Base-by-base conservation (phyloP, 2,797 vertebrate genomes). In the Monodelphis domestica region DNA sequence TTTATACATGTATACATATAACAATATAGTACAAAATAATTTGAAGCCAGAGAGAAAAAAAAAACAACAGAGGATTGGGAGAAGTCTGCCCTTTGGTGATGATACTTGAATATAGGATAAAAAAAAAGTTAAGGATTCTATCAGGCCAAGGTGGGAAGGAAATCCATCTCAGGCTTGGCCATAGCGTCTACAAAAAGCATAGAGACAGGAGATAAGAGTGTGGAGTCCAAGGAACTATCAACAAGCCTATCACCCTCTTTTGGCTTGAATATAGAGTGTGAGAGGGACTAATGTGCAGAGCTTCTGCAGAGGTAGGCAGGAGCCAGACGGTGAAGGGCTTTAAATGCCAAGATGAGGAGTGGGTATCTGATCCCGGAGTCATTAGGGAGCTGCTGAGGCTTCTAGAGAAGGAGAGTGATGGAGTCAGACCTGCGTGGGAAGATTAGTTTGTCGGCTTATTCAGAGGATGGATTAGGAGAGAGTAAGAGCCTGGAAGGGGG, bases 281-380 rank as follows among this genome's bases (percentile, higher is more conserved):
- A 84, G 26, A 84, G 38, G 70, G 38, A 84, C 38, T 50, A 84
- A 84, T 84, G 70, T 45, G 70, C 45, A 84, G 26, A 45, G 38
- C 70, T 84, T 84, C 70, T 26, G 70, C 70, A 84, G 70, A 84
- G 70, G 70, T 84, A 50, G 38, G 70, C 38, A 84, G 38, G 9
- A 84, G 70, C 21, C 38, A 84, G 70, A 84, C 70, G 70, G 38
- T 50, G 70, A 50, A 84, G 38, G 70, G 70, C 38, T 84, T 84
- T 84, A 84, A 84, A 84, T 84, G 70, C 70, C 70, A 84, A 84
- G n/a, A 84, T 84, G 70, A 84, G 38, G 70, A 84, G 70, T 84
- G 70, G 38, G 38, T 84, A 45, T 84, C 70, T 84, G 45, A 84
- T 84, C 70, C 24, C 7, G 70, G 38, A 84, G 70, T 84, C 70